Base-by-base conservation (phyloP, 2,797 vertebrate species). In the Psittacula echo region DNA sequence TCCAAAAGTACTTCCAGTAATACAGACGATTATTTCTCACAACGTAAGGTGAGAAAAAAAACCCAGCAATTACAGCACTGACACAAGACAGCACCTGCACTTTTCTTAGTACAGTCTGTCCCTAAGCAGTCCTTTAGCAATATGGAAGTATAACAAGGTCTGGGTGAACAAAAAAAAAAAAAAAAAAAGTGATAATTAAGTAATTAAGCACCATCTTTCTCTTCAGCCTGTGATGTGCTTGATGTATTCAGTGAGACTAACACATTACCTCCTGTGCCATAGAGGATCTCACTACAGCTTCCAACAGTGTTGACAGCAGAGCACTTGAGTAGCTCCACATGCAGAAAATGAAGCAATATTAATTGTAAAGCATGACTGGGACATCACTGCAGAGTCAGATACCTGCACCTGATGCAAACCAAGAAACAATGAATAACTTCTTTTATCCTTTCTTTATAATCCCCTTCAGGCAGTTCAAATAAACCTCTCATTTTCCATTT, bases 191-290 rank as follows among this genome's bases (percentile, higher is more conserved):
- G 93, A 91, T 92, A 96, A 97, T 96, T 91, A 95, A 95, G 65
- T 93, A 95, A 96, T 95, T 97, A 96, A 66, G 68, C 44, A 94
- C 24, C 51, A 90, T 80, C 91, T 76, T 67, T 16, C n/a, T 85
- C 71, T 90, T 70, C 77, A 91, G 79, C 29, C 77, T 26, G 2
- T 41, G 62, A 89, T 89, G 41, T 76, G 27, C 68, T 87, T 78
- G 76, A 96, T 84, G 22, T 47, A 87, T 89, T 89, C 83, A 87
- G 77, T 48, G 45, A 91, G 62, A 80, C 53, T 89, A 91, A 85
- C 81, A 89, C 54, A 24, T 77, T 75, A 27, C 17, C 37, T 66
- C 30, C 41, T 62, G 39, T 54, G 60, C 64, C 66, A 74, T 20
- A 60, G 0, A 53, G 44, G 74, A 62, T 75, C n/a, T 58, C 72